phyloP scores from a whole-genome alignment of 2,113 vertebrate genomes.

The Syngnathoides biaculeatus region DNA sequence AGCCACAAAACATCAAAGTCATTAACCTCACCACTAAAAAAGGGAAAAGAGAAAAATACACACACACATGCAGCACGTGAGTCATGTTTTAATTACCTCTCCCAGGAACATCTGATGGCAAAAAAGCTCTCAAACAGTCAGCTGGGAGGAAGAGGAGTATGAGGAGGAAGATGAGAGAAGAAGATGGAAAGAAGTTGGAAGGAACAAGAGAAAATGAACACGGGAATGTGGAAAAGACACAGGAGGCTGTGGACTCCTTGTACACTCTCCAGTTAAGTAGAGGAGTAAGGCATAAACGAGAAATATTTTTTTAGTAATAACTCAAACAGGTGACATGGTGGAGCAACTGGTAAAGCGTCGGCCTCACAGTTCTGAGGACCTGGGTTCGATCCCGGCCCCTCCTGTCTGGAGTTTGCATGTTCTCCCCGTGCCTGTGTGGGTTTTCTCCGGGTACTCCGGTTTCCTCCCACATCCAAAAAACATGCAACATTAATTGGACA shows the following conservation, averaged over 20 bases:
- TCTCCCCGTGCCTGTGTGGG: no score
- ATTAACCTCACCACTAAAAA: background rate
- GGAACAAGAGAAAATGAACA: background rate
- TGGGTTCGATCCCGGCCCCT: no score
- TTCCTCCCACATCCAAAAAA: no score
- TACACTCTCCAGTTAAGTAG: background rate
- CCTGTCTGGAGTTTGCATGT: no score
- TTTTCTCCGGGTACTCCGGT: no score
- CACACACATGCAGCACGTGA: slow-evolving; percentile 45
- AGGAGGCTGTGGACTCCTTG: background rate
- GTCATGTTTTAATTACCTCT: slow-evolving; percentile 73
- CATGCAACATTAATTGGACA: no score
- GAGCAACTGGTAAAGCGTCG: no score
- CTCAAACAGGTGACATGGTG: no score
- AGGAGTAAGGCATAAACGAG: background rate
- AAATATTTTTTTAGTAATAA: no score
- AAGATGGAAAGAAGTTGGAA: background rate
- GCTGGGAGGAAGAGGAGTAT: slow-evolving; percentile 44
- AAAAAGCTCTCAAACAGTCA: slow-evolving; percentile 74
- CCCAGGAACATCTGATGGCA: slow-evolving; percentile 73
- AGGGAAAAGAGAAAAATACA: slow-evolving; percentile 28
- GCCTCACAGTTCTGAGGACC: no score
- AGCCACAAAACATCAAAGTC: background rate
- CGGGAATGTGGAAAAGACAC: background rate
- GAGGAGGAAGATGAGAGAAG: slow-evolving; percentile 12